Conservation (phyloP, 2,113 vertebrate genomes). For the Sturnus vulgaris region DNA sequence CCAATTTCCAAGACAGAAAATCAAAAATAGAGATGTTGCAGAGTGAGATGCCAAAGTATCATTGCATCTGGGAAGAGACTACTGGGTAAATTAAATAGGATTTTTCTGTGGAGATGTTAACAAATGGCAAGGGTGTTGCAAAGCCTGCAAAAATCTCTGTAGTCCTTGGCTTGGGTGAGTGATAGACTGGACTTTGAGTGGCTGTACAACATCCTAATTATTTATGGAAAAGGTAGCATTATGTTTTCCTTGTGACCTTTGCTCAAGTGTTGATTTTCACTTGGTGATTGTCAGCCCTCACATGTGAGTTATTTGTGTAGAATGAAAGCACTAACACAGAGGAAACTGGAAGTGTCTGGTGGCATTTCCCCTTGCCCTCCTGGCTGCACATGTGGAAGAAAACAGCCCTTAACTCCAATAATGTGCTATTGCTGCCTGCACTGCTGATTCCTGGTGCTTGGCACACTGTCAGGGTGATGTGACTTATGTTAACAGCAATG, state of each 20-base stretch:
- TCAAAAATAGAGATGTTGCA: constrained; percentile 67
- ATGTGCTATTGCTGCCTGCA: neutral
- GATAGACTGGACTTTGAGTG: neutral
- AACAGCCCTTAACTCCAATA: neutral
- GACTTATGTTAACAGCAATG: neutral
- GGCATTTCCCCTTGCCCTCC: neutral
- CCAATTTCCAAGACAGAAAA: constrained; percentile 65
- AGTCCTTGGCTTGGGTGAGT: neutral
- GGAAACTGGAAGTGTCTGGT: neutral
- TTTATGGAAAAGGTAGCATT: constrained; percentile 15
- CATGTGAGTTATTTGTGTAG: neutral
- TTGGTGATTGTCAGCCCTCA: neutral
- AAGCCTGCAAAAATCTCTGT: neutral
- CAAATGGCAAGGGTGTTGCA: neutral
- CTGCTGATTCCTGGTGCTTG: neutral
- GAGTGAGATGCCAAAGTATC: constrained; percentile 53
- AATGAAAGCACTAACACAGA: neutral
- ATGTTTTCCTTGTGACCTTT: neutral
- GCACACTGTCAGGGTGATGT: neutral
- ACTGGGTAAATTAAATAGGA: constrained; percentile 41
- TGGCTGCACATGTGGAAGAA: neutral
- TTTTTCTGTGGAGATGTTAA: constrained; percentile 16
- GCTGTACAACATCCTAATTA: neutral
- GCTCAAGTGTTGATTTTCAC: neutral
- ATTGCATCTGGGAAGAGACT: constrained; percentile 59